phyloP scores from a whole-genome alignment of 2,888 invertebrate genomes.

The Lepidocyrtoides sp. region DNA sequence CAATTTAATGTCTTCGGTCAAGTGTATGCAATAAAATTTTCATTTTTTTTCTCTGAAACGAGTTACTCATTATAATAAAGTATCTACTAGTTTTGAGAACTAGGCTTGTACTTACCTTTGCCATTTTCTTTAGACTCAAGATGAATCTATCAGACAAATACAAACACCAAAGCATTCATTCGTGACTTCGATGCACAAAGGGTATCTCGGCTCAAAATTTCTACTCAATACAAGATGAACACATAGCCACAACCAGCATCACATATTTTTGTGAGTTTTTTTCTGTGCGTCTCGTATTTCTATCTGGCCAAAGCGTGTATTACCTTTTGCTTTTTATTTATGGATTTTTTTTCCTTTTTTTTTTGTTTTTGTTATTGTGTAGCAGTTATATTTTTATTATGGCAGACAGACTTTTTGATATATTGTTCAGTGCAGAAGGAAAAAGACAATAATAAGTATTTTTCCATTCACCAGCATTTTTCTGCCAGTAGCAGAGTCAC shows the following conservation, averaged over 20 bases:
- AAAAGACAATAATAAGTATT: constrained; percentile 29
- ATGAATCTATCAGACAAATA: too few relatives aligned
- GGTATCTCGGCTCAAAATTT: too few relatives aligned
- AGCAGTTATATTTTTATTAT: constrained; percentile 49
- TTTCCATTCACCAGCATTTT: constrained; percentile 31
- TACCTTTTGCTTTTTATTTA: constrained; percentile 24
- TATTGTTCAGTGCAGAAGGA: not conserved
- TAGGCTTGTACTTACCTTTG: too few relatives aligned
- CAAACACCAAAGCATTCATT: too few relatives aligned
- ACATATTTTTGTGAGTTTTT: constrained; percentile 5
- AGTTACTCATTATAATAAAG: too few relatives aligned
- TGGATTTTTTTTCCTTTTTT: constrained; percentile 27
- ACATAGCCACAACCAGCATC: not conserved
- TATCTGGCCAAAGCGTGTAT: not conserved
- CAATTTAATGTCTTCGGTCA: too few relatives aligned
- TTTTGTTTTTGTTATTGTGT: constrained; percentile 26
- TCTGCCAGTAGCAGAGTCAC: not conserved
- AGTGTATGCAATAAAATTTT: too few relatives aligned
- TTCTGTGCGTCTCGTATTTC: constrained; percentile 49
- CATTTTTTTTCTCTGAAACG: too few relatives aligned
- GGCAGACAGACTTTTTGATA: not conserved
- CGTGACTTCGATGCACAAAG: too few relatives aligned
- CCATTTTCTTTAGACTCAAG: too few relatives aligned
- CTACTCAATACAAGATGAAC: not conserved
- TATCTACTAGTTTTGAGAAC: too few relatives aligned